These are phyloP conservation scores for Pogonognathellus flavescens DNA, from an alignment of 1,140 invertebrate genomes.

Conservation along the genomic window DNA sequence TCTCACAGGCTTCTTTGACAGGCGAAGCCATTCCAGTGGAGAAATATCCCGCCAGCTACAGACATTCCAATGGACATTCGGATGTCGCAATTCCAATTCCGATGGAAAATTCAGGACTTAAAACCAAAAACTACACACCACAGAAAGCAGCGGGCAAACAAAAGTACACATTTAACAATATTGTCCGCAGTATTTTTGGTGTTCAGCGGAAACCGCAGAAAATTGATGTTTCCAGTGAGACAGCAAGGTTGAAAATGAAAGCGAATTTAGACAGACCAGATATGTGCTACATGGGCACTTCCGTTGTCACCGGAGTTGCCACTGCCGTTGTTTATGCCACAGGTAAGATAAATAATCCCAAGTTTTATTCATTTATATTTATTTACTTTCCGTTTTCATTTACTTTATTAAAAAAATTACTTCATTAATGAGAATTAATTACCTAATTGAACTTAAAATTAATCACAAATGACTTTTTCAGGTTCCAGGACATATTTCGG, in stretches of 20 bases:
- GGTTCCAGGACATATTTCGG: constrained; percentile 15
- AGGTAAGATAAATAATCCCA: too few relatives aligned
- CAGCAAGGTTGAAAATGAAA: not conserved
- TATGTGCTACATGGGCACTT: constrained; percentile 58
- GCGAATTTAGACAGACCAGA: constrained; percentile 48
- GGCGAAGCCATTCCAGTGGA: constrained; percentile 58
- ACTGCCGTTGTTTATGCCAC: constrained; percentile 45
- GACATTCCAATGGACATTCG: not conserved
- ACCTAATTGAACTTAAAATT: too few relatives aligned
- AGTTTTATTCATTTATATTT: too few relatives aligned
- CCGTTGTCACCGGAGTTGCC: constrained; percentile 54
- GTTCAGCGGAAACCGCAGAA: not conserved
- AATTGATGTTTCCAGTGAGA: not conserved
- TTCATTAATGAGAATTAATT: too few relatives aligned
- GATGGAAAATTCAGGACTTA: not conserved
- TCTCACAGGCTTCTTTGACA: constrained; percentile 55
- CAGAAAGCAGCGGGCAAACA: too few relatives aligned
- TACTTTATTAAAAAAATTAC: too few relatives aligned
- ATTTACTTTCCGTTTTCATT: too few relatives aligned
- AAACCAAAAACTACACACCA: not conserved
- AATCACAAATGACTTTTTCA: too few relatives aligned
- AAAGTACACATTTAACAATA: not conserved
- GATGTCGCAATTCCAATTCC: not conserved
- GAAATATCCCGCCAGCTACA: not conserved
- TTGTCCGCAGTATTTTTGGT: not conserved